These are phyloP conservation scores for Neopipo cinnamomea DNA, from an alignment of 2,113 vertebrate genomes.

Conservation along the genomic window DNA sequence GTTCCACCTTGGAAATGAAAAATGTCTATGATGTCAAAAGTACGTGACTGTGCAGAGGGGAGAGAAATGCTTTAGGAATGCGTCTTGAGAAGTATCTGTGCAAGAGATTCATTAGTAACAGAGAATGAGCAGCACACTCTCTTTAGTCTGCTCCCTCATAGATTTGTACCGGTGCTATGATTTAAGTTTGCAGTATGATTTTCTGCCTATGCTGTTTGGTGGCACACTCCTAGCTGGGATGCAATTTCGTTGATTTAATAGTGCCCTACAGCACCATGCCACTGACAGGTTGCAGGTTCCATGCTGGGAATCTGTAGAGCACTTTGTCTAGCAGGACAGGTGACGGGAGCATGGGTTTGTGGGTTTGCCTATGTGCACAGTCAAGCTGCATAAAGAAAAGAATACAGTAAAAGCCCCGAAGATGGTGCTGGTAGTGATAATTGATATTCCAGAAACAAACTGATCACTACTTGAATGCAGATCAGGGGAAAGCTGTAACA, in stretches of 20 bases:
- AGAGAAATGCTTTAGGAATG: not conserved
- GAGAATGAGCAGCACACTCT: not conserved
- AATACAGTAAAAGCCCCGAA: not conserved
- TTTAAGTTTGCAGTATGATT: not conserved
- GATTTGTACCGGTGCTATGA: not conserved
- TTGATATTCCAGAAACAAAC: not conserved
- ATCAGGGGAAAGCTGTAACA: not conserved
- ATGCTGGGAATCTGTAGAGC: not conserved
- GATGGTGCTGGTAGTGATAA: not conserved
- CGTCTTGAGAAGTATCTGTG: not conserved
- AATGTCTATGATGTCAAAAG: not conserved
- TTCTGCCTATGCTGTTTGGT: not conserved
- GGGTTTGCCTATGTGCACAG: not conserved
- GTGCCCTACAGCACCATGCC: not conserved
- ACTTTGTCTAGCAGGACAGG: not conserved
- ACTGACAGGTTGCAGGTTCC: not conserved
- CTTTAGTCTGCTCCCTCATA: not conserved
- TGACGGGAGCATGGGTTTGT: not conserved
- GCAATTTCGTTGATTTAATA: not conserved
- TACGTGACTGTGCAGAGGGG: not conserved
- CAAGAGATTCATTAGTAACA: not conserved
- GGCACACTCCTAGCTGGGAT: not conserved
- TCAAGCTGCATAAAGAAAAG: not conserved
- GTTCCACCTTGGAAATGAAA: not conserved
- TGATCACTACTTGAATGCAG: not conserved